Percentiles rank a stretch among this genome's conserved stretches.
Conservation (phyloP, 2,797 vertebrate genomes). For the Triplophysa bombifrons region DNA sequence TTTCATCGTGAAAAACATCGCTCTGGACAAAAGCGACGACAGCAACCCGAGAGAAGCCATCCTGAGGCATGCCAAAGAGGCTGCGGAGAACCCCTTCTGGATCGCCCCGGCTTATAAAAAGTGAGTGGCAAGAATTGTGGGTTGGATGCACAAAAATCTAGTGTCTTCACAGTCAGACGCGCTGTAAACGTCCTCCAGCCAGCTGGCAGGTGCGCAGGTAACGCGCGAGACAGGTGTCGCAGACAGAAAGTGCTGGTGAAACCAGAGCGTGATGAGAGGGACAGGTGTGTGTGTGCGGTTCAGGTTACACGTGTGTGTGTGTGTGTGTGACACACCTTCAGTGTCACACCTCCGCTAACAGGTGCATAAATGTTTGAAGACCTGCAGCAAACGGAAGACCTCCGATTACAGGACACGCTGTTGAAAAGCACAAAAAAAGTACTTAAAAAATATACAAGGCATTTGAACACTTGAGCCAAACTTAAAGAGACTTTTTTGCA, state of each 20-base stretch:
- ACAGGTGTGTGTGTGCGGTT: constrained; percentile 43
- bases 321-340: constrained; percentile 25
- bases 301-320: constrained; percentile 62
- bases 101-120: constrained; percentile 90
- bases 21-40: constrained; percentile 95
- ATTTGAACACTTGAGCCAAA: too few species aligned
- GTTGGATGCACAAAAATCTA: neutral
- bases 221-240: neutral
- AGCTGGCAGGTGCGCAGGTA: constrained; percentile 30
- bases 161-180: too few species aligned
- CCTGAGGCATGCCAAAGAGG: constrained; percentile 91
- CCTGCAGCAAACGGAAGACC: constrained; percentile 22
- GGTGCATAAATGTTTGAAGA: constrained; percentile 70
- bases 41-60: constrained; percentile 96
- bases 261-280: constrained; percentile 13
- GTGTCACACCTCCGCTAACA: constrained; percentile 63
- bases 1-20: constrained; percentile 97
- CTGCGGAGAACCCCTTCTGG: constrained; percentile 95
- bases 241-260: constrained; percentile 30
- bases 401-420: constrained; percentile 53
- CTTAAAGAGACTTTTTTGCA: too few species aligned
- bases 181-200: neutral
- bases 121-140: constrained; percentile 72
- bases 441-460: too few species aligned
- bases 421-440: neutral